Percentiles rank a stretch among this genome's conserved stretches.
These are phyloP conservation scores for Sitobion miscanthi DNA, from an alignment of 1,140 invertebrate species.

Conservation along the genomic window DNA sequence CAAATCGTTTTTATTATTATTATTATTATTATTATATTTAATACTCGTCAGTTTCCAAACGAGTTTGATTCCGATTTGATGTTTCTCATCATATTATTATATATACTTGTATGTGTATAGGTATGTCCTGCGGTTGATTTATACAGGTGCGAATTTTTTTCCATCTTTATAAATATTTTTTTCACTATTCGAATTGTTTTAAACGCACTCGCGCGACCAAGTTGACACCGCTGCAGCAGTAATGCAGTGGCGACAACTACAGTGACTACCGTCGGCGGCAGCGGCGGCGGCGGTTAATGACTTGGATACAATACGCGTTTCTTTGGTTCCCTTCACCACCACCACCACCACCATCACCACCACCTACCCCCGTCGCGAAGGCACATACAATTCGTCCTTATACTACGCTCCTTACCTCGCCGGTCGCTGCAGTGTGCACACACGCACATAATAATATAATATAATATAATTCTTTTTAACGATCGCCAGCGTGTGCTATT, in stretches of 20 bases:
- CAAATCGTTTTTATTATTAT: slow-evolving; percentile 3
- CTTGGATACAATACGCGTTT: slow-evolving; percentile 13
- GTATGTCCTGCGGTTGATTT: not conserved
- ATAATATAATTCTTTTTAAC: slow-evolving; percentile 22
- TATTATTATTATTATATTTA: not conserved
- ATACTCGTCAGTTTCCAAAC: not conserved
- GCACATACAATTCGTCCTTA: not conserved
- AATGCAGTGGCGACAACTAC: not conserved
- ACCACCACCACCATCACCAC: too few relatives aligned
- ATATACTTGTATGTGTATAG: not conserved
- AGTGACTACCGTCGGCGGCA: not conserved
- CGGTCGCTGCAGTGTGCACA: not conserved
- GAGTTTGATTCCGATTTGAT: slow-evolving; percentile 11
- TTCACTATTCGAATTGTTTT: not conserved
- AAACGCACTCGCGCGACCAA: not conserved
- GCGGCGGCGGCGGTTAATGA: not conserved
- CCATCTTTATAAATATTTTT: not conserved
- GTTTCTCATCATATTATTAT: not conserved
- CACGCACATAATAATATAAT: not conserved
- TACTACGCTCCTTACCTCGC: not conserved
- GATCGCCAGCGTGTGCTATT: slow-evolving; percentile 17
- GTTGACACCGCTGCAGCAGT: not conserved
- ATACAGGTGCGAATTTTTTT: slow-evolving; percentile 15
- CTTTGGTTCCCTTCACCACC: not conserved
- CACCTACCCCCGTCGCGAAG: not conserved